These are phyloP conservation scores for Pseudonaja textilis DNA, from an alignment of 2,113 vertebrate genomes.

Conservation along the genomic window DNA sequence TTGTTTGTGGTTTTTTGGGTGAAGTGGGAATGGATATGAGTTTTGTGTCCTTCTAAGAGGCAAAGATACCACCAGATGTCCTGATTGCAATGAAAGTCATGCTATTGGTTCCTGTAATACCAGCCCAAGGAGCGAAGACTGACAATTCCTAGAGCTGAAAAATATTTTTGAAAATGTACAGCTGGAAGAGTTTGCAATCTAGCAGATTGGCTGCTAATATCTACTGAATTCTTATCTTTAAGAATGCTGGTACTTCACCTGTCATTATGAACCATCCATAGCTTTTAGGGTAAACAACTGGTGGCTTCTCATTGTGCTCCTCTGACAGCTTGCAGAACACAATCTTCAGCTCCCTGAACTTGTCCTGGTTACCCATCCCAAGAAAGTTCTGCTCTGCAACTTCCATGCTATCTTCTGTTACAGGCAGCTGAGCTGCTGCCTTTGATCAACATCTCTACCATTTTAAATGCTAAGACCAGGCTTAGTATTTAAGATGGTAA, in stretches of 20 bases:
- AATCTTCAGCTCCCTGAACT: neutral
- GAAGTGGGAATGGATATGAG: neutral
- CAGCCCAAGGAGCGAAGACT: neutral
- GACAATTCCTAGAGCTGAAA: neutral
- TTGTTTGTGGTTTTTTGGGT: neutral
- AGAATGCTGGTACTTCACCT: neutral
- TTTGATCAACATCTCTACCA: neutral
- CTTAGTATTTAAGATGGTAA: neutral
- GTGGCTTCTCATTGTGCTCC: neutral
- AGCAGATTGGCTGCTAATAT: neutral
- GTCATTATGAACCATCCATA: neutral
- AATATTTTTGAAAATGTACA: neutral
- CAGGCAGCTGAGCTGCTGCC: neutral
- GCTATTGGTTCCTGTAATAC: neutral
- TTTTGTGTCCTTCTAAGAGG: neutral
- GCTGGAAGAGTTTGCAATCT: neutral
- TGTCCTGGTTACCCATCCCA: neutral
- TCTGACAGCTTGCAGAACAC: neutral
- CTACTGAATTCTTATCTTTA: neutral
- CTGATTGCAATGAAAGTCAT: neutral
- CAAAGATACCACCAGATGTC: neutral
- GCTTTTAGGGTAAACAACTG: neutral
- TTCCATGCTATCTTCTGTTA: neutral
- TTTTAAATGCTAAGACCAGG: neutral
- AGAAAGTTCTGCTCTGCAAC: neutral